Evolutionary conservation across 1,140 invertebrate species (phyloP).

Genomic region (Dendrolimus kikuchii): DNA sequence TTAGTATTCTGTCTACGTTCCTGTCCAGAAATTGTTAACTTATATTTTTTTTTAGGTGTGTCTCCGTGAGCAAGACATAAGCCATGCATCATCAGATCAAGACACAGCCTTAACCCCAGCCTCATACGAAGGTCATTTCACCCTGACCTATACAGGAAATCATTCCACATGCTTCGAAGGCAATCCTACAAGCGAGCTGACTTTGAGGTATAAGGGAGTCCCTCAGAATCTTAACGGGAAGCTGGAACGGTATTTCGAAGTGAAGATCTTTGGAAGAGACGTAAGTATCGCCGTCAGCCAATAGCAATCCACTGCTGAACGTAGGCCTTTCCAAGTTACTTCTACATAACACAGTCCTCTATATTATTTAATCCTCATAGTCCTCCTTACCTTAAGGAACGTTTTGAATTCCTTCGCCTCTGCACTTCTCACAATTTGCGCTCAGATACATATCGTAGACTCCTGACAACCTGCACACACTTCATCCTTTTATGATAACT

Average conservation of each 20-base stretch:
- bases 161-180: slow-evolving; percentile 16
- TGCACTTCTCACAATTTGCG: no score
- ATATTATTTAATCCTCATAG: no score
- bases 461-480: no score
- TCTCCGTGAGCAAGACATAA: slow-evolving; percentile 32
- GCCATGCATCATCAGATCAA: slow-evolving; percentile 30
- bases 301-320: no score
- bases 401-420: no score
- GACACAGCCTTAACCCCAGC: slow-evolving; percentile 34
- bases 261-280: slow-evolving; percentile 31
- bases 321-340: no score
- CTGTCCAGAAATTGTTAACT: no score
- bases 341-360: no score
- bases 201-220: slow-evolving; percentile 28
- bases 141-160: slow-evolving; percentile 21
- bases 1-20: no score
- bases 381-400: no score
- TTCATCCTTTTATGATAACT: no score
- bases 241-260: slow-evolving; percentile 35
- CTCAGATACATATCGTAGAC: no score
- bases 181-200: slow-evolving; percentile 21
- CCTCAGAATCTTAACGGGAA: slow-evolving; percentile 26
- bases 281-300: slow-evolving; percentile 7
- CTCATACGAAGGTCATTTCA: slow-evolving; percentile 30
- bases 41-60: slow-evolving; percentile 24